Evolutionary conservation across 2,797 vertebrate species (phyloP), one percentile per base, ranked within the genome.

Genomic region (Diplodus puntazzo): DNA sequence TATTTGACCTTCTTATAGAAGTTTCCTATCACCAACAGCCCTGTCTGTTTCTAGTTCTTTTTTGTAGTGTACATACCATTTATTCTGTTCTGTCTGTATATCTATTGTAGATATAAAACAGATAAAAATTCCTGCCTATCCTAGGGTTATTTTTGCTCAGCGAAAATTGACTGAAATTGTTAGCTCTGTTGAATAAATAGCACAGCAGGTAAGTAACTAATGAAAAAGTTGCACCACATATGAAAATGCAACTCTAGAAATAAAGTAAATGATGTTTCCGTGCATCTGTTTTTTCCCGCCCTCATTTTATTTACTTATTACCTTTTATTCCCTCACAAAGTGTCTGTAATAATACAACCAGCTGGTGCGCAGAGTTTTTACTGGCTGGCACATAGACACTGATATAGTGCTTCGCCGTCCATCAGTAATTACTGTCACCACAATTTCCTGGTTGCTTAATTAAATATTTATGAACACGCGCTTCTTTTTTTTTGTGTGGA

Each of bases 401-500:
- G 73, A 81, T 81, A 54, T 82, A 77, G 52, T 69, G 66, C 49
- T 63, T 1, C 10, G n/a, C 48, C 3, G 73, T 89, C 87, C 79
- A 69, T 89, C 83, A 82, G 68, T 88, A 86, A 92, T 90, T 84
- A 79, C 78, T 81, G 80, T 86, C 81, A 61, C 75, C 79, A 70
- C 79, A 75, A 77, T 82, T 91, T 91, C 83, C 85, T 84, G 80
- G 45, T 82, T 59, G 73, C 82, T 72, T 85, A 71, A 91, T 92
- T 83, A 91, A 92, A 91, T 90, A 90, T 93, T 92, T 82, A 92
- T 84, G 86, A 84, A 74, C 45, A 53, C 3, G 1, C 48, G 18
- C 71, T 68, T 74, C 76, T 71, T 25, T 79, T 53, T 53, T 89
- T 89, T 86, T 68, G 77, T 85, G 79, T 82, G 74, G 74, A 87